Base-by-base conservation (phyloP, 2,797 vertebrate species). In the Lycodopsis pacificus region DNA sequence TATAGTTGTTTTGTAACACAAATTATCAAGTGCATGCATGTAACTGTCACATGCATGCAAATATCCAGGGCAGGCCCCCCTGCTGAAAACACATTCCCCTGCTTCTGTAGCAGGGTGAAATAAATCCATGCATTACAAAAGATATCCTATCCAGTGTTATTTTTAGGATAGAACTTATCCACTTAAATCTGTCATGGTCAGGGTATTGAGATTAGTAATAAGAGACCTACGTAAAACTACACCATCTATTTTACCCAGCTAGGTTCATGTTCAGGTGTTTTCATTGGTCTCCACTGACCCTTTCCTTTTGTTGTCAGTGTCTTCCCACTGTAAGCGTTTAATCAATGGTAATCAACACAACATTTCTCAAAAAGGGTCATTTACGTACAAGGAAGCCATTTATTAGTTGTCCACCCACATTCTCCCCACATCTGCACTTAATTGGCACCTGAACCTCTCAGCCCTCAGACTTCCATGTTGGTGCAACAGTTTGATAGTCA, bases 391-490 rank as follows among this genome's bases (percentile, higher is more conserved):
- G 69, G 22, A 67, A 42, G 13, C 61, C n/a, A 56, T 79, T 59
- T 58, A 59, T 68, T 62, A 80, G 32, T 30, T 49, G 38, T 76
- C 54, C 51, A 57, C 71, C 54, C 66, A 72, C 44, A 53, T n/a
- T 59, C 49, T 73, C 49, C 11, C 56, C 46, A 65, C 71, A 68
- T 76, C 48, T 57, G 38, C 71, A 68, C 56, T 63, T 27, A 66
- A 79, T 7, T 74, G 74, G 83, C 76, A 75, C 56, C 61, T 81
- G 46, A 71, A 75, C 72, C 30, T 79, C 54, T 25, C 38, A 81
- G 71, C 69, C 81, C 38, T 49, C 10, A 30, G 44, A 75, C 65
- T n/a, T 62, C 76, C n/a, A 76, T 74, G 76, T 72, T 76, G 17
- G 15, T 64, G 59, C 65, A 69, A 81, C 32, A 22, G 22, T 65